phyloP scores from a whole-genome alignment of 2,113 vertebrate genomes.

The Pollachius pollachius region DNA sequence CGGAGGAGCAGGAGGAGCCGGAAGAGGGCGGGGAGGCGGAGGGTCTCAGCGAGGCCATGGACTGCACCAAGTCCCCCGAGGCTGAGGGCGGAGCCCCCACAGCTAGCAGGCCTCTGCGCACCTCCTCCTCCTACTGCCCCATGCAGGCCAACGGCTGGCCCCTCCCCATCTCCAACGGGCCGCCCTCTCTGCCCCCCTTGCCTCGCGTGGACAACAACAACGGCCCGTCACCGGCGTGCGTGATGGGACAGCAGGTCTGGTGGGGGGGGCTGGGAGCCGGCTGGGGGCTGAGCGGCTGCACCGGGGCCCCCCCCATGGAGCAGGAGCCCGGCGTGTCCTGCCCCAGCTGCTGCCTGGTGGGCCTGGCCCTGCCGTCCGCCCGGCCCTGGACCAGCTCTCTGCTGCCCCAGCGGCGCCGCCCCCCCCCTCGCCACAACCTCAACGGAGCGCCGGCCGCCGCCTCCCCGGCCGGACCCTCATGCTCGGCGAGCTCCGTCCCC shows the following conservation, averaged over 20 bases:
- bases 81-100: slow-evolving; percentile 40
- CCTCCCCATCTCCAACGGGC: slow-evolving; percentile 59
- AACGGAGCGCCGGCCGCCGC: slow-evolving; percentile 70
- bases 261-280: slow-evolving; percentile 69
- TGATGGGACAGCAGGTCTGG: slow-evolving; percentile 70
- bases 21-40: slow-evolving; percentile 43
- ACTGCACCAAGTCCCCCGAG: slow-evolving; percentile 76
- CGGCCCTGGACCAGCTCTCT: slow-evolving; percentile 46
- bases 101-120: slow-evolving; percentile 29
- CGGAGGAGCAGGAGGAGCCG: slow-evolving; percentile 31
- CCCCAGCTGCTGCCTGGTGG: slow-evolving; percentile 83
- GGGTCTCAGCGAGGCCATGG: slow-evolving; percentile 70
- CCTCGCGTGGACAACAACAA: slow-evolving; percentile 80
- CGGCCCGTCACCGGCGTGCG: slow-evolving; percentile 63
- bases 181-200: slow-evolving; percentile 60
- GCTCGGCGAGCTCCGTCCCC: slow-evolving; percentile 47
- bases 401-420: slow-evolving; percentile 54
- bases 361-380: slow-evolving; percentile 80
- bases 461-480: slow-evolving; percentile 7
- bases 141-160: slow-evolving; percentile 69
- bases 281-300: slow-evolving; percentile 47
- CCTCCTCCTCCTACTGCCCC: slow-evolving; percentile 59
- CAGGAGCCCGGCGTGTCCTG: slow-evolving; percentile 85
- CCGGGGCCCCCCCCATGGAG: slow-evolving; percentile 69
- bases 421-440: slow-evolving; percentile 82